Evolutionary conservation across 2,113 vertebrate species (phyloP), one percentile per base, ranked within the genome.

Genomic region (Amblyornis subalaris): DNA sequence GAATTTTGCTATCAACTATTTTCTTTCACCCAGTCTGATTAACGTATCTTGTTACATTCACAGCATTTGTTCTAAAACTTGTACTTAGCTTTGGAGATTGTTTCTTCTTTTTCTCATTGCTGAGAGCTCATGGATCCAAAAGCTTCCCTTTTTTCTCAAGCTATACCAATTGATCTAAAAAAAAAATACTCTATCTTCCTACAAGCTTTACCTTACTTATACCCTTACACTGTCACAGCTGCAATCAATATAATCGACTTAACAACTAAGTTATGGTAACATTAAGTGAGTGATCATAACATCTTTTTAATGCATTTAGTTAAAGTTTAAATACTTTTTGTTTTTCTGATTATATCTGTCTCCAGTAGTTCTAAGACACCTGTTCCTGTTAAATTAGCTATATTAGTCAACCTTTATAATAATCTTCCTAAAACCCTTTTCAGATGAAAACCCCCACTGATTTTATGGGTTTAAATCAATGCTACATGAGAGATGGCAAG

Each of bases 231-330:
- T 88, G 67, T 85, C 75, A 73, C 73, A 79, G 57, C 22, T 85
- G 53, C 45, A 95, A 69, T 91, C 88, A 79, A 89, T 94, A 82
- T 6, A 75, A 89, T 91, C 0, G 36, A 96, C 36, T 81, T 51
- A 61, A 78, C 4, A 3, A 40, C 73, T 89, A 93, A 93, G 14
- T 88, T 93, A 89, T 75, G 57, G 85, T 65, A 91, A 61, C 77
- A 26, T 29, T 70, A 60, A 89, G 15, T 57, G 69, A 87, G 84
- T 29, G 40, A 90, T 73, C n/a, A 77, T 78, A 71, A 93, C 73
- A 72, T 50, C 76, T 90, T 90, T 93, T 90, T 65, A 88, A 94
- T 53, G 58, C 20, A 48, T 90, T 88, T 76, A 79, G 24, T 66
- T 90, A 36, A 92, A 85, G 45, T 90, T 90, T 88, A 92, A 92